These are phyloP conservation scores for Enteromius paludinosus DNA, from an alignment of 2,797 vertebrate species.

Conservation along the genomic window DNA sequence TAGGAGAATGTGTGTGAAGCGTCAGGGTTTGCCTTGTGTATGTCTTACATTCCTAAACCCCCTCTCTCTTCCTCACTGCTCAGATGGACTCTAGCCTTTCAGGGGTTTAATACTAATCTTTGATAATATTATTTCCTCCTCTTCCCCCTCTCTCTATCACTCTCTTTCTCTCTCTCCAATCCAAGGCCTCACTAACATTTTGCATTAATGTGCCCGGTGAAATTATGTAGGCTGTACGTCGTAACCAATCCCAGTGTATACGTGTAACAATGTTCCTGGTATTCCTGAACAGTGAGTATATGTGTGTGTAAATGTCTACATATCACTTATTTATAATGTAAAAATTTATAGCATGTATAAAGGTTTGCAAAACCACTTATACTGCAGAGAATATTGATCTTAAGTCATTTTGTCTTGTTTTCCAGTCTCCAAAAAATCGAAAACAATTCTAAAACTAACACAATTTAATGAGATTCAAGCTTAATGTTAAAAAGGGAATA, in stretches of 20 bases:
- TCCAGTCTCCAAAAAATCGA: neutral
- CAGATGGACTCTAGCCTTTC: conserved; percentile 62
- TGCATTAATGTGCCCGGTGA: conserved; percentile 46
- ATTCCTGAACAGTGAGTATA: conserved; percentile 15
- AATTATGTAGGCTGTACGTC: conserved; percentile 21
- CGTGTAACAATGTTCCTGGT: conserved; percentile 25
- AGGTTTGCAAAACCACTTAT: conserved; percentile 32
- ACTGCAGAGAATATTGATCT: conserved; percentile 4
- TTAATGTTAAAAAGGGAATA: neutral
- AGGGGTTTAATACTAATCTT: conserved; percentile 61
- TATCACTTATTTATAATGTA: conserved; percentile 38
- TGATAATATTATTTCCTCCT: conserved; percentile 43
- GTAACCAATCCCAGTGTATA: conserved; percentile 11
- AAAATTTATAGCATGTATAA: conserved; percentile 33
- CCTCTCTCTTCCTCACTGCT: conserved; percentile 51
- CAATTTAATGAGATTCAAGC: neutral
- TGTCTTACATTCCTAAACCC: conserved; percentile 50
- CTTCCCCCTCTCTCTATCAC: conserved; percentile 15
- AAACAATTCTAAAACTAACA: neutral
- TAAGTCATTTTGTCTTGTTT: conserved; percentile 15
- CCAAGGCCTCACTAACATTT: conserved; percentile 46
- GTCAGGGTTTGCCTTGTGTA: conserved; percentile 49
- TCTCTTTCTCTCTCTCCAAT: conserved; percentile 18
- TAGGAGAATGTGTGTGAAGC: conserved; percentile 46
- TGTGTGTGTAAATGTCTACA: conserved; percentile 32